phyloP scores from a whole-genome alignment of 2,888 invertebrate genomes.

The Cerastoderma edule region DNA sequence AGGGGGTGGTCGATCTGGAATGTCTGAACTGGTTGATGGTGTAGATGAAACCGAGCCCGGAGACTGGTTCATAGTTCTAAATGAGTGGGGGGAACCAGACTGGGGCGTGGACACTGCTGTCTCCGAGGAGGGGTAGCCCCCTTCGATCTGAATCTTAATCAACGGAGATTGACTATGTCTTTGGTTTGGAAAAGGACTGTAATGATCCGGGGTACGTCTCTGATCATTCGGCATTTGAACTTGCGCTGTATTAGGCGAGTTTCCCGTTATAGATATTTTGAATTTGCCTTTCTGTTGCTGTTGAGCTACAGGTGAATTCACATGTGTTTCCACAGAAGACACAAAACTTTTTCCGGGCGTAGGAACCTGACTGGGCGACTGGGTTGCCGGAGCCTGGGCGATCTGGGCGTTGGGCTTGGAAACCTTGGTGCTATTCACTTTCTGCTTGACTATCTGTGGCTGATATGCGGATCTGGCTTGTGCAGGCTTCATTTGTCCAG shows the following conservation, averaged over 20 bases:
- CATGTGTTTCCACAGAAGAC: constrained; percentile 79
- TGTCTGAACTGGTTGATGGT: constrained; percentile 82
- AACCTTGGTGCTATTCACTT: constrained; percentile 96
- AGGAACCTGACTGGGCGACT: constrained; percentile 83
- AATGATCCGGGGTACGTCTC: constrained; percentile 85
- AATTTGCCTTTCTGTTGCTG: constrained; percentile 54
- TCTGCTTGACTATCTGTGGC: constrained; percentile 98
- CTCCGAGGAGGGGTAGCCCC: constrained; percentile 54
- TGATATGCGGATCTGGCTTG: constrained; percentile 94
- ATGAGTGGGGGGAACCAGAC: constrained; percentile 82
- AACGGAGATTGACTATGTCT: constrained; percentile 27
- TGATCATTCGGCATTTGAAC: constrained; percentile 45
- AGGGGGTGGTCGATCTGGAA: constrained; percentile 82
- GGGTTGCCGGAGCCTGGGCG: constrained; percentile 92
- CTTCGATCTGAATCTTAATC: constrained; percentile 45
- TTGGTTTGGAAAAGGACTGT: constrained; percentile 33
- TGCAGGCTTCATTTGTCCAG: constrained; percentile 84
- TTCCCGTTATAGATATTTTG: constrained; percentile 68
- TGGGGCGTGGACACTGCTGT: constrained; percentile 77
- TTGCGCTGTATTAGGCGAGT: constrained; percentile 46
- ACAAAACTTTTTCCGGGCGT: constrained; percentile 70
- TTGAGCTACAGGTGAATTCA: constrained; percentile 73
- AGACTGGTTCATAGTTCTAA: constrained; percentile 81
- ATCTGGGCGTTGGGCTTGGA: constrained; percentile 97
- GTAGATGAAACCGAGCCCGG: constrained; percentile 83